Conservation (phyloP, 2,888 invertebrate species). For the Oxycera nigricornis region DNA sequence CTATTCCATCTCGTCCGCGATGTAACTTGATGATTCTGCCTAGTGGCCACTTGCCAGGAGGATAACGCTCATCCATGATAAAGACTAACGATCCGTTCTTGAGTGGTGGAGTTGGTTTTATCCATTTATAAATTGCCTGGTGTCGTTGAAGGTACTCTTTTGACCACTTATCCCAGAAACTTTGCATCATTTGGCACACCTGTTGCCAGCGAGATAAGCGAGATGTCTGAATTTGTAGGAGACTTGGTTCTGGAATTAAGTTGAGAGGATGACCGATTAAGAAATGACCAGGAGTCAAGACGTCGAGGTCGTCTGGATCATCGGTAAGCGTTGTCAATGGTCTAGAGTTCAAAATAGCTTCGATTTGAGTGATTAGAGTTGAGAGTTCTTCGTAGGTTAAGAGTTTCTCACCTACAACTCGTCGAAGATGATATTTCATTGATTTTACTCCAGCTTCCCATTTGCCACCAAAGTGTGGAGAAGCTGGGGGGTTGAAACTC, state of each 20-base stretch:
- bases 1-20: background rate
- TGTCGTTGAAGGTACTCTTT: constrained; percentile 5
- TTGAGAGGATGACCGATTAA: background rate
- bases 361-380: constrained; percentile 49
- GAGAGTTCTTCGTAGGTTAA: constrained; percentile 51
- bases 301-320: constrained; percentile 43
- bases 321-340: constrained; percentile 48
- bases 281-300: constrained; percentile 41
- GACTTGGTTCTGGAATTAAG: background rate
- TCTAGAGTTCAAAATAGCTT: constrained; percentile 51
- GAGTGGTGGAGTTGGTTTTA: background rate
- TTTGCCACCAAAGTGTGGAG: constrained; percentile 53
- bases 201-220: constrained; percentile 8
- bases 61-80: background rate
- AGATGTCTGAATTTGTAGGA: background rate
- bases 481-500: constrained; percentile 53
- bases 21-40: background rate
- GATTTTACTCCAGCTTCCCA: constrained; percentile 53
- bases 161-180: constrained; percentile 18
- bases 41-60: background rate
- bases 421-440: constrained; percentile 51
- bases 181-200: background rate
- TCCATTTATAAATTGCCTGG: background rate
- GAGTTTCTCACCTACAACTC: constrained; percentile 47
- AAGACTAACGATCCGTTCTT: background rate